Base-by-base conservation (phyloP, 2,113 vertebrate genomes). In the Egretta garzetta region DNA sequence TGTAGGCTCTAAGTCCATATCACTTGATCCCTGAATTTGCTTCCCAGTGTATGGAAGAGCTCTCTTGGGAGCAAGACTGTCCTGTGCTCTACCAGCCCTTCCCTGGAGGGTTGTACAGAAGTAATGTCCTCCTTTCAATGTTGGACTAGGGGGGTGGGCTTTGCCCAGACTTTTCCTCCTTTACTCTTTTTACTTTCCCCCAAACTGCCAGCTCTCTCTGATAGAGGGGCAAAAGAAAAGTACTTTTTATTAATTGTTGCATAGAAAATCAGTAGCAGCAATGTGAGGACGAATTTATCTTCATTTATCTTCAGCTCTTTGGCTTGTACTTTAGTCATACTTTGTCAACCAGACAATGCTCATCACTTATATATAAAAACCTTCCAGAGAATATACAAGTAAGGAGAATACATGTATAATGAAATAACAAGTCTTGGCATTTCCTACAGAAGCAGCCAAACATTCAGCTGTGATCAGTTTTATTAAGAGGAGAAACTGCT, bases 301-400 rank as follows among this genome's bases (percentile, higher is more conserved):
- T 80, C 35, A n/a, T n/a, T n/a, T n/a, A n/a, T n/a, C n/a, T n/a
- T n/a, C 56, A 91, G 47, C 53, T 90, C 70, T 86, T 93, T 27
- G 12, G 43, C 82, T 85, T 92, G 67, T 92, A 59, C 80, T 88
- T 86, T 37, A 86, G 79, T 89, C 67, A 43, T 70, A 80, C 83
- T 95, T 83, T 96, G 80, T 97, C 87, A 95, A 82, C 27, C 33
- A 91, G 91, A 94, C 91, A 95, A 82, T 64, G 91, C 87, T 95
- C 80, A 72, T 93, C 64, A 80, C 63, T 92, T 87, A 47, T 3
- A 68, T 3, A 45, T 74, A 88, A 93, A 93, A 67, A 73, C 79
- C 58, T 92, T 60, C 33, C 56, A 74, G 50, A 77, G 79, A 84
- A 72, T 15, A 27, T 14, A 45, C 52, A 92, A 74, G 93, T 53